phyloP scores from a whole-genome alignment of 1,140 invertebrate genomes.

The Neuroterus valhalla region DNA sequence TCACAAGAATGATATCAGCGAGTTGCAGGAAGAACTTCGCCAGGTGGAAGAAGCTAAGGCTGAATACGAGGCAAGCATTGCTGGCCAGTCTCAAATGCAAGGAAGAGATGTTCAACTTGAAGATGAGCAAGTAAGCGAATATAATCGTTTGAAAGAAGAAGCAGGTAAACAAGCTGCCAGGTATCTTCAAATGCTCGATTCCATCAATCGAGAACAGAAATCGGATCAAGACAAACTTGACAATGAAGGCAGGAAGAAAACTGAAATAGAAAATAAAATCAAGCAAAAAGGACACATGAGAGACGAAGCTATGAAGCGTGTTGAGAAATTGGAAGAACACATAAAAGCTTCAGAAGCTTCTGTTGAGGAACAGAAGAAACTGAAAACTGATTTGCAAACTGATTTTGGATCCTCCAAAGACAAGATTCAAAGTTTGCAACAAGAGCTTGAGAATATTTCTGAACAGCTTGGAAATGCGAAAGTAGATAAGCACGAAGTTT shows the following conservation, averaged over 20 bases:
- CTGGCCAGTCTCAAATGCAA: conserved; percentile 88
- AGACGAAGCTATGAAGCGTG: conserved; percentile 93
- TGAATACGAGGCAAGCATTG: conserved; percentile 89
- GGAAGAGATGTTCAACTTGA: conserved; percentile 94
- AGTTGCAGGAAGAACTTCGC: conserved; percentile 90
- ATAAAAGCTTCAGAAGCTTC: conserved; percentile 92
- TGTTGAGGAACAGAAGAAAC: conserved; percentile 89
- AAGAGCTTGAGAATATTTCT: conserved; percentile 90
- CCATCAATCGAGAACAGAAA: conserved; percentile 98
- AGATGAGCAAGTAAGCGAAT: conserved; percentile 96
- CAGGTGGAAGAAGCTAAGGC: conserved; percentile 88
- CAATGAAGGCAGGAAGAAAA: conserved; percentile 91
- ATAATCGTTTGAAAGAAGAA: conserved; percentile 96
- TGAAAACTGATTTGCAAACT: conserved; percentile 84
- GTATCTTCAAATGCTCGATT: conserved; percentile 94
- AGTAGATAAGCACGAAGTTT: conserved; percentile 98
- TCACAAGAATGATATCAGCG: conserved; percentile 92
- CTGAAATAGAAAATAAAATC: conserved; percentile 90
- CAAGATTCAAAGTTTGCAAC: conserved; percentile 90
- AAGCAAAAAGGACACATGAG: conserved; percentile 94
- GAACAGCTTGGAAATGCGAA: conserved; percentile 97
- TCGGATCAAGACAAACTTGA: conserved; percentile 96
- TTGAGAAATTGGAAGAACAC: conserved; percentile 96
- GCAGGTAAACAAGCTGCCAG: conserved; percentile 93
- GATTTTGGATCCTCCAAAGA: conserved; percentile 95